Evolutionary conservation across 2,888 invertebrate genomes (phyloP).

Genomic region (Trissolcus brochymenae): DNA sequence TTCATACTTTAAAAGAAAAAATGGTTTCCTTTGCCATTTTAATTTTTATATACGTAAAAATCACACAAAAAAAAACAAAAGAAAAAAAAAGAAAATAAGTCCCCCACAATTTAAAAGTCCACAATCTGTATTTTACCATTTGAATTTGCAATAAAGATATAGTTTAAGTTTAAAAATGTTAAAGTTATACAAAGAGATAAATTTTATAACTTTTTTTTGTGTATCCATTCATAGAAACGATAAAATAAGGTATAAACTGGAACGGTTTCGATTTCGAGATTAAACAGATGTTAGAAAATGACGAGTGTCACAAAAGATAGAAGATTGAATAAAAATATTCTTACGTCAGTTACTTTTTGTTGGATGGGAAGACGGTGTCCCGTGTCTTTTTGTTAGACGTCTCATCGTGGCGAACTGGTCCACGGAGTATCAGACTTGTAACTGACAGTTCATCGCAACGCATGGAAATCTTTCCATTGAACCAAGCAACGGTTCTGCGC

Average conservation of each 20-base stretch:
- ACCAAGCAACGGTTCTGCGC: slow-evolving; percentile 62
- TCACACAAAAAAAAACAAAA: no score
- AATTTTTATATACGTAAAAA: no score
- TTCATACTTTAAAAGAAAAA: no score
- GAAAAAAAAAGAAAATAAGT: no score
- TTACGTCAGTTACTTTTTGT: slow-evolving; percentile 15
- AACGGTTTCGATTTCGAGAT: no score
- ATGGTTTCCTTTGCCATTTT: no score
- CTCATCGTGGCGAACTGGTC: slow-evolving; percentile 57
- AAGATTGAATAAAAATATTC: slow-evolving; percentile 5
- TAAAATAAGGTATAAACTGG: slow-evolving; percentile 16
- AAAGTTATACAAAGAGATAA: no score
- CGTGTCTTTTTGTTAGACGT: slow-evolving; percentile 37
- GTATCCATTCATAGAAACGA: neutral
- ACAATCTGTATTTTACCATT: no score
- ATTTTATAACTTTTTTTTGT: no score
- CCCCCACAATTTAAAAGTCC: no score
- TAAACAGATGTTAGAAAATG: slow-evolving; percentile 6
- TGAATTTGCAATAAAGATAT: no score
- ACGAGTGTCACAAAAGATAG: neutral
- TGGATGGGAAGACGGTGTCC: slow-evolving; percentile 34
- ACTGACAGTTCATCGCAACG: slow-evolving; percentile 59
- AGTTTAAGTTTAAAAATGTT: slow-evolving; percentile 8
- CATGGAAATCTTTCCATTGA: slow-evolving; percentile 59
- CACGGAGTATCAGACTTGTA: slow-evolving; percentile 63